phyloP scores from a whole-genome alignment of 1,140 invertebrate genomes.

The Goniozus legneri region DNA sequence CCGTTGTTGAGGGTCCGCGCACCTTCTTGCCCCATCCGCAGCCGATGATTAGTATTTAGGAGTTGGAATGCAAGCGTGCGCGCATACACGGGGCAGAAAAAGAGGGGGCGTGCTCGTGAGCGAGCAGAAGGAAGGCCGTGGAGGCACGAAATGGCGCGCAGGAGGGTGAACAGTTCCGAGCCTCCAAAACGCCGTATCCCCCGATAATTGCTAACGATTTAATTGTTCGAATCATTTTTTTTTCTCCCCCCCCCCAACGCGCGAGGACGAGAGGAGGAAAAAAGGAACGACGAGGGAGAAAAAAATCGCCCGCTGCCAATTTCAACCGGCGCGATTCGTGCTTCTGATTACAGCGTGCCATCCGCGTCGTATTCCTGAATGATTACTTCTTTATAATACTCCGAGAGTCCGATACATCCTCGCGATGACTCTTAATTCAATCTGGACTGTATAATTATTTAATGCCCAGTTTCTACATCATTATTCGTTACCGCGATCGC shows the following conservation, averaged over 20 bases:
- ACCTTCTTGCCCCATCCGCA: neutral
- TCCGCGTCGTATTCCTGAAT: no score
- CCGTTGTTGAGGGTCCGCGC: constrained; percentile 19
- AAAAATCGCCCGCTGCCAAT: neutral
- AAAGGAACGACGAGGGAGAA: neutral
- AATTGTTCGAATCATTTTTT: constrained; percentile 20
- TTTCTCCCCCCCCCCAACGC: neutral
- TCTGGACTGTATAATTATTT: no score
- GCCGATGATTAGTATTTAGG: constrained; percentile 36
- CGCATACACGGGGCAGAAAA: neutral
- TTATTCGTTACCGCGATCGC: no score
- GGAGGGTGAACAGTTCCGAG: neutral
- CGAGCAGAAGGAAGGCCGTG: neutral
- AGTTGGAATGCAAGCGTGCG: constrained; percentile 3
- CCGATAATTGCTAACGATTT: constrained; percentile 30
- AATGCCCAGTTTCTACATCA: no score
- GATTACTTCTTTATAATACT: no score
- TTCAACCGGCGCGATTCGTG: no score
- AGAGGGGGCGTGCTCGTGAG: neutral
- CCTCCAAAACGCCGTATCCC: constrained; percentile 8
- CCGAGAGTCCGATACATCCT: no score
- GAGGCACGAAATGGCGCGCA: neutral
- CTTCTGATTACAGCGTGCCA: no score
- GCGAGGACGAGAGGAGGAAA: neutral
- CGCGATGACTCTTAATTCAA: no score